Base-by-base conservation (phyloP, 1,140 invertebrate genomes). In the Tenebrio molitor region DNA sequence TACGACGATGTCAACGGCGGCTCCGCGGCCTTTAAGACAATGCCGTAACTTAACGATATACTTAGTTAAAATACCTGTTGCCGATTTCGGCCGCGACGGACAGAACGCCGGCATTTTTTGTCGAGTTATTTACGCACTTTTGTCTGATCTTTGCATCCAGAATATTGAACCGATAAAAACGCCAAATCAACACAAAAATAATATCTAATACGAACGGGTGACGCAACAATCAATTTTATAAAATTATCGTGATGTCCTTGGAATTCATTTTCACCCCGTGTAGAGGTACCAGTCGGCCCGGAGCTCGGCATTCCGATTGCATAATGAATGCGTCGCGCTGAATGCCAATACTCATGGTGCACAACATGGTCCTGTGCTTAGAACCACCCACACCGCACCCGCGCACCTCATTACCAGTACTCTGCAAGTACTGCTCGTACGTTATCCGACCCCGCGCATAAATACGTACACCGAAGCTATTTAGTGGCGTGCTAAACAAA, bases 51-150 rank as follows among this genome's bases (percentile, higher is more conserved):
- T 77, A 77, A 77, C 74, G 74, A 77, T 73, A 73, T 73, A 77
- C 73, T 77, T 77, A 77, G 76, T 77, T 77, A 77, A 77, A 77
- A 77, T 77, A 71, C 76, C 76, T 71, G 64, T 36, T 71, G 36
- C 17, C 17, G 64, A 44, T 44, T 66, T 66, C 64, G 34, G 21
- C 34, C 34, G 17, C 25, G 36, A 41, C 33, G 19, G 42, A 66
- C 16, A 42, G 64, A 25, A 44, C 64, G 36, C 21, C 39, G 29
- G 33, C 62, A 65, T 65, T 65, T 65, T 65, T 66, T 50, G 14
- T 2, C 21, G 50, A 58, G 25, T n/a, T 29, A 58, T 58, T 58
- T 58, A 58, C 50, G 50, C 50, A 23, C 23, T 23, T 58, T 58
- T 58, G 50, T 58, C 23, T 58, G n/a, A 29, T 25, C 12, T n/a